phyloP scores from a whole-genome alignment of 2,797 vertebrate species.

The Argentina silus region DNA sequence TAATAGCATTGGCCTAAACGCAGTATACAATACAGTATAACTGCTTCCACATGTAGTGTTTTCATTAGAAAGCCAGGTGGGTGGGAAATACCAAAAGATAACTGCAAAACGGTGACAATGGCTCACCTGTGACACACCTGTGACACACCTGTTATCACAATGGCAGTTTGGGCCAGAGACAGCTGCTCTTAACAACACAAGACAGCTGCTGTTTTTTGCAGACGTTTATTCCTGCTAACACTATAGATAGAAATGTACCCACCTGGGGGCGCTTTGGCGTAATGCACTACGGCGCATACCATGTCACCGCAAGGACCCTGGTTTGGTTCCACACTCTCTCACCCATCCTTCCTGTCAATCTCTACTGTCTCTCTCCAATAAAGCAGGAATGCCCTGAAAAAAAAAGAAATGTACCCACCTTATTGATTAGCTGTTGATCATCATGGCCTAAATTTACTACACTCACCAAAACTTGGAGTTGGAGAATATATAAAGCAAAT shows the following conservation, averaged over 20 bases:
- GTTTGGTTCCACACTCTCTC: too few species aligned
- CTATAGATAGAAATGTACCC: too few species aligned
- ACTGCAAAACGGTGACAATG: conserved; percentile 16
- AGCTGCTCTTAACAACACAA: not conserved
- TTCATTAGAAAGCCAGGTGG: not conserved
- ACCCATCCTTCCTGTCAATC: too few species aligned
- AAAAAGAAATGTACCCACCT: too few species aligned
- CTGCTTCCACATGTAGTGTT: not conserved
- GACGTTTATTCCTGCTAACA: too few species aligned
- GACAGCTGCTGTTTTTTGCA: not conserved
- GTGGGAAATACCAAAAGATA: not conserved
- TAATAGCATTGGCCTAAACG: not conserved
- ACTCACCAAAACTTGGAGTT: not conserved
- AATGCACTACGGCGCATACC: too few species aligned
- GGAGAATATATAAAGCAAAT: not conserved
- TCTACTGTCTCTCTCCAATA: too few species aligned
- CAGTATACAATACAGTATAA: not conserved
- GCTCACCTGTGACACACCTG: not conserved
- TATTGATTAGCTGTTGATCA: not conserved
- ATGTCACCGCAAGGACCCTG: too few species aligned
- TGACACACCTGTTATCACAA: not conserved
- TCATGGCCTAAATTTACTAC: not conserved
- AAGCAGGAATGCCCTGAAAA: too few species aligned
- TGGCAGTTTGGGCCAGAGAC: not conserved
- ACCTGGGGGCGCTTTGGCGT: too few species aligned